A percentile compares a stretch with the other conserved stretches of the same genome.
Conservation (phyloP, 1,140 invertebrate genomes). For the silkworm (Bombyx mori) region ASM3026992v2 NC_085125.1:13213501-13214000, state of each 20-base stretch:
- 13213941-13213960: no score
- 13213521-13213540: conserved; percentile 50
- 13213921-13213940: no score
- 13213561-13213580: conserved; percentile 49
- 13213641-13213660: no score
- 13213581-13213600: conserved; percentile 56
- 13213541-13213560: conserved; percentile 57
- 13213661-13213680: background rate
- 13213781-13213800: no score
- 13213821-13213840: no score
- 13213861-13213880: no score
- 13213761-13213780: background rate
- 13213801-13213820: no score
- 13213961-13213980: no score
- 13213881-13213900: no score
- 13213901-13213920: no score
- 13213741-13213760: background rate
- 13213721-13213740: conserved; percentile 3
- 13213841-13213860: no score
- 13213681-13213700: background rate
- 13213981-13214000: no score
- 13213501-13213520: conserved; percentile 29
- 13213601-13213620: conserved; percentile 8
- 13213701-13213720: conserved; percentile 6
- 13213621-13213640: conserved; percentile 3